These are phyloP conservation scores for Drosophila nigritarsus DNA, from an alignment of 2,888 invertebrate species.

Conservation along the genomic window DNA sequence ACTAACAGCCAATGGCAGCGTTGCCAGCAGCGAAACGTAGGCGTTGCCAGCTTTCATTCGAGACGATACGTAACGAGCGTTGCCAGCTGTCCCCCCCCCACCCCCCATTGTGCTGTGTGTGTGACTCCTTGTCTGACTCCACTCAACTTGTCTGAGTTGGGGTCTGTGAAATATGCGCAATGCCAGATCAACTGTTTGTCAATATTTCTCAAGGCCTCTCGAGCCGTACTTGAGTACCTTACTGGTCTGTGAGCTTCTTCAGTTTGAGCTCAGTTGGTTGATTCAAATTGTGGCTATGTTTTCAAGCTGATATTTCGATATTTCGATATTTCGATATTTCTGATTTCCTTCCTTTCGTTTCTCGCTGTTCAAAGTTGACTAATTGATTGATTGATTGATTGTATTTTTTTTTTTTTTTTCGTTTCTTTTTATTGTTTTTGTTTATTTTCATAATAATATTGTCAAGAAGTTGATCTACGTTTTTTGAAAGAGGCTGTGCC, in stretches of 20 bases:
- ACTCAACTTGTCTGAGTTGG: conserved; percentile 5
- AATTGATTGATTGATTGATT: conserved; percentile 5
- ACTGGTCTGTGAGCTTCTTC: conserved; percentile 7
- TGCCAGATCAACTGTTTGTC: conserved; percentile 5
- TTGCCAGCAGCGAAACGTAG: conserved; percentile 34
- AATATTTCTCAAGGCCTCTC: background rate
- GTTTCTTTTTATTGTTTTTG: conserved; percentile 43
- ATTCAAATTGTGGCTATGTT: conserved; percentile 1
- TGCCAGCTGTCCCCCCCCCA: conserved; percentile 17
- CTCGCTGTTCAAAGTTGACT: conserved; percentile 16
- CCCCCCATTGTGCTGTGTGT: background rate
- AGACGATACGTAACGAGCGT: conserved; percentile 13
- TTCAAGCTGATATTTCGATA: conserved; percentile 7
- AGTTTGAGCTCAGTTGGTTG: conserved; percentile 5
- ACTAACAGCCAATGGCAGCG: conserved; percentile 19
- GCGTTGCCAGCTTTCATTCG: conserved; percentile 50
- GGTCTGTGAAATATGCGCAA: conserved; percentile 5
- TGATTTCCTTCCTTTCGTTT: conserved; percentile 11
- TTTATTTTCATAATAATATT: conserved; percentile 68
- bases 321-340: conserved; percentile 8
- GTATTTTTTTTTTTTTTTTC: conserved; percentile 41
- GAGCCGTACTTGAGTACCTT: conserved; percentile 1
- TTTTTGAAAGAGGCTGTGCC: conserved; percentile 94
- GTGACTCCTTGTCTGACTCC: conserved; percentile 1
- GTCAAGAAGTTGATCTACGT: conserved; percentile 98